Percentiles rank a stretch among this genome's conserved stretches.
Evolutionary conservation across 2,113 vertebrate species (phyloP).

Genomic region (Gallinago undulata): DNA sequence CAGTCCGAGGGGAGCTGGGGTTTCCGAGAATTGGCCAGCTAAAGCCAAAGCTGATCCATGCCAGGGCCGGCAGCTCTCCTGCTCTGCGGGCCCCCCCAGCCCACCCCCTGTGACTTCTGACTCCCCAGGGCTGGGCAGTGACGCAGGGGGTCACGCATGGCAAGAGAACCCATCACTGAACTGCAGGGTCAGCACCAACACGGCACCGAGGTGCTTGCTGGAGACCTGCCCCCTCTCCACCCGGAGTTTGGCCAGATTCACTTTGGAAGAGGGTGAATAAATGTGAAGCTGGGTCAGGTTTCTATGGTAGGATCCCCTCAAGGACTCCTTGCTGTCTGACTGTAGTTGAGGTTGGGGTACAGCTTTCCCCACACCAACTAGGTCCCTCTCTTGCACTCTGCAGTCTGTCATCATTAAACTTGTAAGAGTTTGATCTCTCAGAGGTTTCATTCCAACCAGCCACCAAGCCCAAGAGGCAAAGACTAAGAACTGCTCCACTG

Average conservation of each 20-base stretch:
- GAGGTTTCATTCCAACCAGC: background rate
- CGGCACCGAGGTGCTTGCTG: rapidly evolving
- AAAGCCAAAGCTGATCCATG: background rate
- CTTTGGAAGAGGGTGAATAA: background rate
- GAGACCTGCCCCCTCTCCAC: background rate
- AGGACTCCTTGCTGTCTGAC: background rate
- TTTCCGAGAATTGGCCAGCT: background rate
- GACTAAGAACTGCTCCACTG: background rate
- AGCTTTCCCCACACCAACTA: background rate
- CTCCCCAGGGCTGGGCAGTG: background rate
- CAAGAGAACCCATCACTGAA: background rate
- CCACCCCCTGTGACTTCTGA: no score
- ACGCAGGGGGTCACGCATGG: rapidly evolving
- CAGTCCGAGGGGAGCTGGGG: background rate
- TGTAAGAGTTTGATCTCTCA: background rate
- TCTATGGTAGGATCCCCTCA: background rate
- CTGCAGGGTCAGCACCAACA: rapidly evolving
- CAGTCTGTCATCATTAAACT: background rate
- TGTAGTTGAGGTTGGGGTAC: background rate
- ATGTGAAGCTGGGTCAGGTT: background rate
- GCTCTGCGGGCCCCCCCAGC: background rate
- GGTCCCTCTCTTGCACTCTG: background rate
- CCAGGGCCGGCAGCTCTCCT: background rate
- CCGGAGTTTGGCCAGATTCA: rapidly evolving
- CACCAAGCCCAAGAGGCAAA: background rate